These are phyloP conservation scores for Eupeodes luniger DNA, from an alignment of 2,888 invertebrate genomes.

Conservation along the genomic window DNA sequence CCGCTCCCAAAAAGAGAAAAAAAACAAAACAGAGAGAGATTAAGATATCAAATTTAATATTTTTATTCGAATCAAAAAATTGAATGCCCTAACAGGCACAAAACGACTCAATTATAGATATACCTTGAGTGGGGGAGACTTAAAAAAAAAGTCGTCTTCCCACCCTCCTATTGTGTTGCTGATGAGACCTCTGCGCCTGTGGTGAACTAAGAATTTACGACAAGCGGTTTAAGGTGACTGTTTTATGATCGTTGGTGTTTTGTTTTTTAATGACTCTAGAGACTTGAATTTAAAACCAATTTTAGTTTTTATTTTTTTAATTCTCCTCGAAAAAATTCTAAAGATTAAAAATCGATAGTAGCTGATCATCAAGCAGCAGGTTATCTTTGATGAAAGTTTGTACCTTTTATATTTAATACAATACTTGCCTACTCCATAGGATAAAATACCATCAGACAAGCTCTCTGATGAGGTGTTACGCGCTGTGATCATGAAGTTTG, in stretches of 20 bases:
- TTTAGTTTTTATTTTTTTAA: constrained; percentile 10
- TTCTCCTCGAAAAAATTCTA: neutral
- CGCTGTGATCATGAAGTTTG: constrained; percentile 48
- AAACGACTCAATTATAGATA: constrained; percentile 63
- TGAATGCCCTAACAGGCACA: constrained; percentile 22
- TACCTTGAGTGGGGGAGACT: constrained; percentile 39
- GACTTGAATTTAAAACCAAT: constrained; percentile 35
- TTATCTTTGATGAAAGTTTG: constrained; percentile 68
- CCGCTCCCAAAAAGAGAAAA: constrained; percentile 11
- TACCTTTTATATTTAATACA: constrained; percentile 38
- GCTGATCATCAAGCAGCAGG: constrained; percentile 54
- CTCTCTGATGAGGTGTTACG: constrained; percentile 66
- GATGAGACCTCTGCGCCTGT: neutral
- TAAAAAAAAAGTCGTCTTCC: neutral
- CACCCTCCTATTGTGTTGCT: neutral
- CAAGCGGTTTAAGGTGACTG: constrained; percentile 56
- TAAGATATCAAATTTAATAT: constrained; percentile 73
- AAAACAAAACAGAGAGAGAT: constrained; percentile 31
- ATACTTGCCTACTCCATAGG: neutral
- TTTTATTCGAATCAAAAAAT: constrained; percentile 41
- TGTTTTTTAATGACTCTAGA: constrained; percentile 42
- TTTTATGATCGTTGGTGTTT: constrained; percentile 68
- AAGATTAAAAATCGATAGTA: constrained; percentile 50
- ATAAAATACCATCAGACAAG: neutral
- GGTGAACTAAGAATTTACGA: constrained; percentile 53